phyloP scores from a whole-genome alignment of 2,888 invertebrate genomes.

The Epirrita christyi region DNA sequence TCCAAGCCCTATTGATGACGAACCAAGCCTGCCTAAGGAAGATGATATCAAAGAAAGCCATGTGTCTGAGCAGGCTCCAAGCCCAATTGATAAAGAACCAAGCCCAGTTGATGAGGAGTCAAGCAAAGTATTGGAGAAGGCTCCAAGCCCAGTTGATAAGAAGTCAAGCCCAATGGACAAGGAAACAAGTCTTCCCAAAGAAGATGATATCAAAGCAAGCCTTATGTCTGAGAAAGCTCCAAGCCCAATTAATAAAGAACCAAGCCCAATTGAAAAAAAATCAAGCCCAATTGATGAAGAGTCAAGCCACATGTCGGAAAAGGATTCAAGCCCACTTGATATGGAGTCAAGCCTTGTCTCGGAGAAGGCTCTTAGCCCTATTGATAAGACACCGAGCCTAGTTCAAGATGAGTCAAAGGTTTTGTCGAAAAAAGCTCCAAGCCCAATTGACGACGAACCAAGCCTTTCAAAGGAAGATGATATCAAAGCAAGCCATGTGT shows the following conservation, averaged over 20 bases:
- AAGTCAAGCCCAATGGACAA: constrained; percentile 1
- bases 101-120: constrained; percentile 18
- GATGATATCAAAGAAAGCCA: background rate
- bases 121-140: constrained; percentile 15
- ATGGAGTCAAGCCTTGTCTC: too few relatives aligned
- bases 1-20: constrained; percentile 2
- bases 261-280: too few relatives aligned
- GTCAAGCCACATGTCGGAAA: background rate
- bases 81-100: constrained; percentile 22
- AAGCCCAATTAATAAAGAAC: constrained; percentile 12
- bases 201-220: constrained; percentile 11
- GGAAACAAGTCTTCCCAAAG: constrained; percentile 7
- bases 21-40: constrained; percentile 1
- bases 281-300: constrained; percentile 4
- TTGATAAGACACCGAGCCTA: constrained; percentile 27
- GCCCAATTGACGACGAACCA: constrained; percentile 8
- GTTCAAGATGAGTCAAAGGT: constrained; percentile 8
- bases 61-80: background rate
- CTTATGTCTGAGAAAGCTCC: constrained; percentile 23
- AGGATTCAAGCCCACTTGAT: too few relatives aligned
- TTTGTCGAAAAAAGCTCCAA: constrained; percentile 21
- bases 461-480: constrained; percentile 4
- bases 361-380: constrained; percentile 1
- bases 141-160: constrained; percentile 2
- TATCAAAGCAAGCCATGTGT: background rate